These are phyloP conservation scores for Coelopa pilipes DNA, from an alignment of 2,888 invertebrate species.

Conservation along the genomic window DNA sequence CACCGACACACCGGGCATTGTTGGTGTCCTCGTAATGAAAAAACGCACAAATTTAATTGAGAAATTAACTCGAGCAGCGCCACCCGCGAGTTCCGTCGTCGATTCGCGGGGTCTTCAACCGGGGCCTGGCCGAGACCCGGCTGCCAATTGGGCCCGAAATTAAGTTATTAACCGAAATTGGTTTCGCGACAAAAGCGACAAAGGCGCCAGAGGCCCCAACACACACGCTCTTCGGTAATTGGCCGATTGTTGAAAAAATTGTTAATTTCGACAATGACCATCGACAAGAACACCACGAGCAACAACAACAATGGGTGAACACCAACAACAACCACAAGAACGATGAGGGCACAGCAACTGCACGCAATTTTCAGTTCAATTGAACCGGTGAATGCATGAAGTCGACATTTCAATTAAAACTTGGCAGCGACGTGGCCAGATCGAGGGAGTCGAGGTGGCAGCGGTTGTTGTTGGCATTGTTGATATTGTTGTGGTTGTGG, in stretches of 20 bases:
- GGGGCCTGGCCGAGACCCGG: no score
- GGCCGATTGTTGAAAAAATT: constrained; percentile 1
- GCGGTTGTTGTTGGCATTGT: no score
- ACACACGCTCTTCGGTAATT: constrained; percentile 15
- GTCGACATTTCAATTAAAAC: constrained; percentile 1
- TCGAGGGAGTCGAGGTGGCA: no score
- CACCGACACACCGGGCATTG: no score
- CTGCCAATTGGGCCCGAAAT: constrained; percentile 12
- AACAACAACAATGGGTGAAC: background rate
- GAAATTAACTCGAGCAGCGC: background rate
- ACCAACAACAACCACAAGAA: background rate
- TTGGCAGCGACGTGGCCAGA: no score
- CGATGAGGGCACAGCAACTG: background rate
- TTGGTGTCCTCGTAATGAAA: background rate
- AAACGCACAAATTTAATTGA: background rate
- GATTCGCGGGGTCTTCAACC: no score
- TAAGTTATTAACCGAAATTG: constrained; percentile 28
- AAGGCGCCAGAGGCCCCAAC: background rate
- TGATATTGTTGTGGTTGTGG: no score
- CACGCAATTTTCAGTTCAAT: background rate
- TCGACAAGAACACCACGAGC: background rate
- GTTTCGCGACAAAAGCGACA: background rate
- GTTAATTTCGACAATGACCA: no score
- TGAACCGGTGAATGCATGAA: background rate
- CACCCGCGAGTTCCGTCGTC: no score